These are phyloP conservation scores for Antigone vipio DNA, from an alignment of 2,113 vertebrate genomes.

Conservation along the genomic window DNA sequence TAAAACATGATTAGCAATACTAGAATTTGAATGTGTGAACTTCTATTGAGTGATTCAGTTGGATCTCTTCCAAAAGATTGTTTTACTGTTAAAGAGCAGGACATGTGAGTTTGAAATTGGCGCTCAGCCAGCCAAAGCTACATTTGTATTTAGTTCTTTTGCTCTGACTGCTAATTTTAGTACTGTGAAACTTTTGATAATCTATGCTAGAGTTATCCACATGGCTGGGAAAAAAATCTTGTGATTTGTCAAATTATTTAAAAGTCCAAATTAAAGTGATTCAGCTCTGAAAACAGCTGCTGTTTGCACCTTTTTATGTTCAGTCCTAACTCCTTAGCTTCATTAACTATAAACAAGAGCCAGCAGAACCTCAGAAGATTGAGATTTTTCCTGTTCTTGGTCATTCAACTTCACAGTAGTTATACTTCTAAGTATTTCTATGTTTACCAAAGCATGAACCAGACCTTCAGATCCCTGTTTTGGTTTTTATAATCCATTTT, in stretches of 20 bases:
- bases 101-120: slow-evolving; percentile 20
- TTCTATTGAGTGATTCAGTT: neutral
- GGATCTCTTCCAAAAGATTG: slow-evolving; percentile 49
- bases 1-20: slow-evolving; percentile 21
- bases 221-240: neutral
- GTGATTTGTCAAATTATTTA: neutral
- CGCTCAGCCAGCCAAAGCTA: neutral
- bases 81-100: slow-evolving; percentile 43
- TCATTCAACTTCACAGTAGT: neutral
- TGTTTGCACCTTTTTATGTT: neutral
- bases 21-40: slow-evolving; percentile 30
- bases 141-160: slow-evolving; percentile 11
- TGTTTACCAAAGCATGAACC: neutral
- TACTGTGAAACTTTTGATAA: slow-evolving; percentile 46
- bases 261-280: neutral
- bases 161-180: slow-evolving; percentile 58
- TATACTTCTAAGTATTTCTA: neutral
- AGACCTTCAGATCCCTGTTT: slow-evolving; percentile 23
- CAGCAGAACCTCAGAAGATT: neutral
- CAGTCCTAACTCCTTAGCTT: neutral
- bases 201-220: neutral
- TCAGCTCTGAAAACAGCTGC: neutral
- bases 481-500: neutral
- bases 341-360: neutral
- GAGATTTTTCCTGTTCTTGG: neutral